These are phyloP conservation scores for Calameuta pallipes DNA, from an alignment of 2,888 invertebrate species.

Conservation along the genomic window DNA sequence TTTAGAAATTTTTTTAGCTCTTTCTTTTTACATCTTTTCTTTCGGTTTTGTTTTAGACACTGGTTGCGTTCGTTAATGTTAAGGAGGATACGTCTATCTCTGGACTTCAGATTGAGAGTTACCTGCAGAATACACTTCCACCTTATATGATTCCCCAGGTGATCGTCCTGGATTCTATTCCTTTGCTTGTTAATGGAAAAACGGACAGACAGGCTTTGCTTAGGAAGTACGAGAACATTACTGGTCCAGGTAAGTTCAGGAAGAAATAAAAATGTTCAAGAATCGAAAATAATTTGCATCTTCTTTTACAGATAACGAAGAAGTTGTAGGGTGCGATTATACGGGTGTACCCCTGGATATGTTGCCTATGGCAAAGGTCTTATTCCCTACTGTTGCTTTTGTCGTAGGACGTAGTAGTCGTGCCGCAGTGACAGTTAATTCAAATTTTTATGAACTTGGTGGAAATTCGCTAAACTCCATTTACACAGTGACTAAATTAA, in stretches of 20 bases:
- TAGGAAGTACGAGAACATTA: conserved; percentile 79
- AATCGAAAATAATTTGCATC: not conserved
- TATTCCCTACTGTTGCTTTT: conserved; percentile 81
- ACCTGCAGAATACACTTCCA: conserved; percentile 74
- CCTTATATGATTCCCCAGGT: conserved; percentile 84
- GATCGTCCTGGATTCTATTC: conserved; percentile 79
- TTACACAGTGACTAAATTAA: conserved; percentile 80
- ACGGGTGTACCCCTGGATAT: conserved; percentile 72
- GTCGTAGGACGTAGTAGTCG: conserved; percentile 77
- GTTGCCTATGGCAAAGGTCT: conserved; percentile 73
- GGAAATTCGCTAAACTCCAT: conserved; percentile 90
- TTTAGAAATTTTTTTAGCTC: not conserved
- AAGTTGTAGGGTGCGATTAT: conserved; percentile 76
- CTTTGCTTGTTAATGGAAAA: conserved; percentile 87
- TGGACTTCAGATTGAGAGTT: conserved; percentile 74
- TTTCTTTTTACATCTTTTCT: conserved; percentile 1
- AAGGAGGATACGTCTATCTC: conserved; percentile 62
- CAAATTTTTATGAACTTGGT: conserved; percentile 86
- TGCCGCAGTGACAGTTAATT: conserved; percentile 72
- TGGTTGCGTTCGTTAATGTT: conserved; percentile 75
- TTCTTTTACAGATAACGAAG: conserved; percentile 68
- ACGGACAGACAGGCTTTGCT: conserved; percentile 83
- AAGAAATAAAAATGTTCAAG: not conserved
- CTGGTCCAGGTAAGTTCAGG: conserved; percentile 72
- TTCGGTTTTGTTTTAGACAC: conserved; percentile 74